Percentiles rank a stretch among this genome's conserved stretches.
Evolutionary conservation across 1,140 invertebrate genomes (phyloP).

Genomic region (Saxidomus purpurata): DNA sequence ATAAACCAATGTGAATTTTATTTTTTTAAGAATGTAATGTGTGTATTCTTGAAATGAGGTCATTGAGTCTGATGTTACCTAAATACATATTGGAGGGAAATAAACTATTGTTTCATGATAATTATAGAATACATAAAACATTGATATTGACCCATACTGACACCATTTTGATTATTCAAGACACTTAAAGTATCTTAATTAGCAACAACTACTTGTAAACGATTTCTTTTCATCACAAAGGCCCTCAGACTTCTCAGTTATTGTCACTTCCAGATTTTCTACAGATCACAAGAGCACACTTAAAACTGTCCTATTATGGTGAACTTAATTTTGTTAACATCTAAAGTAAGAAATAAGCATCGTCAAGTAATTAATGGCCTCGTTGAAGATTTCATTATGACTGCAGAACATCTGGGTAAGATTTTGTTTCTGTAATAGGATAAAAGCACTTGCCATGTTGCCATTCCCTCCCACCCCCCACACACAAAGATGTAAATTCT

Average conservation of each 20-base stretch:
- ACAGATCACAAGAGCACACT: not conserved
- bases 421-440: not conserved
- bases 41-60: too few relatives aligned
- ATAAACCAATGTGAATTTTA: too few relatives aligned
- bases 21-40: too few relatives aligned
- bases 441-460: too few relatives aligned
- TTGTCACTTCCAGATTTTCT: not conserved
- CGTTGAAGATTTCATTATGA: not conserved
- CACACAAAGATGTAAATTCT: too few relatives aligned
- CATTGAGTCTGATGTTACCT: too few relatives aligned
- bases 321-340: not conserved
- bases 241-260: not conserved
- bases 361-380: conserved; percentile 8
- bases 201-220: not conserved
- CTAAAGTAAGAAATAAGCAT: not conserved
- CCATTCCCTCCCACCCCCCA: too few relatives aligned
- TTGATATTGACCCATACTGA: too few relatives aligned
- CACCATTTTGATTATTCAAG: too few relatives aligned
- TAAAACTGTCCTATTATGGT: not conserved
- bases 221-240: not conserved
- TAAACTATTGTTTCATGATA: too few relatives aligned
- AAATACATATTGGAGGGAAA: too few relatives aligned
- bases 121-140: too few relatives aligned
- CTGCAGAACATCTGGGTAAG: not conserved
- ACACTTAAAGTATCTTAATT: not conserved